Conservation (phyloP, 35 echinoderm and acorn worm species). For the Acanthaster planci region DNA sequence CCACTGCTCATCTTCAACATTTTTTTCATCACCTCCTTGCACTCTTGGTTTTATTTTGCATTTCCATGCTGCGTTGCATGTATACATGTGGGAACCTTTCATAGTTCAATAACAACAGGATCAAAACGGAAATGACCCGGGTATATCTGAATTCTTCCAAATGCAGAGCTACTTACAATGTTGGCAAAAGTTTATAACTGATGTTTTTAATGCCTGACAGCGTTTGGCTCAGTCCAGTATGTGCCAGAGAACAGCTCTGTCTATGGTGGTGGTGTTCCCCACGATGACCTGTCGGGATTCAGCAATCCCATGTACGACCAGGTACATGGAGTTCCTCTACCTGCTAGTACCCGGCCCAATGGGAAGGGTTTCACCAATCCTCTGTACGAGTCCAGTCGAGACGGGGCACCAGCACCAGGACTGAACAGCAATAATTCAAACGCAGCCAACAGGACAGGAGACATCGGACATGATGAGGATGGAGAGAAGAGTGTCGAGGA, state of each 20-base stretch:
- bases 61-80: too few species aligned
- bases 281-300: constrained; percentile 36
- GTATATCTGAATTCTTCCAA: too few species aligned
- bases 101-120: too few species aligned
- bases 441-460: not conserved
- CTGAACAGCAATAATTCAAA: not conserved
- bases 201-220: not conserved
- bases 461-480: not conserved
- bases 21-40: too few species aligned
- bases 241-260: constrained; percentile 35
- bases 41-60: too few species aligned
- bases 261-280: constrained; percentile 28
- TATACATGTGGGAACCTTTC: too few species aligned
- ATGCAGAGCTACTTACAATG: too few species aligned
- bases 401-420: not conserved
- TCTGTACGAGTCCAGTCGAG: not conserved
- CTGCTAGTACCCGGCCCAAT: not conserved
- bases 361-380: constrained; percentile 28
- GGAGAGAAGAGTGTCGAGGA: not conserved
- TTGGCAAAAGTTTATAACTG: too few species aligned
- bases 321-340: constrained; percentile 13
- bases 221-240: constrained; percentile 27
- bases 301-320: constrained; percentile 44
- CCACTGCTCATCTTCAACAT: too few species aligned
- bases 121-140: too few species aligned